Percentiles rank a stretch among this genome's conserved stretches.
phyloP scores from a whole-genome alignment of 2,113 vertebrate species.

The Protobothrops flavoviridis region DNA sequence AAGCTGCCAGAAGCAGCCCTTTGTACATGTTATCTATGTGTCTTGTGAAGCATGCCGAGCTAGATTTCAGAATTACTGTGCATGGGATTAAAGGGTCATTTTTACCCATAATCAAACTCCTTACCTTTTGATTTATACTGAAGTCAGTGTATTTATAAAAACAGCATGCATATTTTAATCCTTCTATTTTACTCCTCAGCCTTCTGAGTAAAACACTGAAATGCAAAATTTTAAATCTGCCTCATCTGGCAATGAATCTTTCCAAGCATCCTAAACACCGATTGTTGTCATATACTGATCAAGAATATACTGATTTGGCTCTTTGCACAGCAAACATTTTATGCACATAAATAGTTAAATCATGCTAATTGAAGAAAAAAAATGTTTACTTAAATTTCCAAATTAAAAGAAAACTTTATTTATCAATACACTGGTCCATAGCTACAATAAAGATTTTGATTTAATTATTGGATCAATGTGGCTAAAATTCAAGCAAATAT shows the following conservation, averaged over 20 bases:
- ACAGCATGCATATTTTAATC: background rate
- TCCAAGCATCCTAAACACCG: background rate
- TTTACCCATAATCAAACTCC: background rate
- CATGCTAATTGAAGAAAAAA: background rate
- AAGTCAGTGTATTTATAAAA: background rate
- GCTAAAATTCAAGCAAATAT: background rate
- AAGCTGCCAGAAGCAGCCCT: background rate
- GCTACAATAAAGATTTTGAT: background rate
- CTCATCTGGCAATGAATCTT: fast-evolving
- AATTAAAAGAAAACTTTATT: background rate
- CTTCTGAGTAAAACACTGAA: background rate
- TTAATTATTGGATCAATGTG: background rate
- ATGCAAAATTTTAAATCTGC: background rate
- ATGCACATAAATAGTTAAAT: background rate
- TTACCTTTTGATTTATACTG: fast-evolving
- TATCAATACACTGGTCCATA: background rate
- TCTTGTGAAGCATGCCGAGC: background rate
- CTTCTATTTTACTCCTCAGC: background rate
- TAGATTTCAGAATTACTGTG: conserved; percentile 3
- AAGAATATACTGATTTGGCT: background rate
- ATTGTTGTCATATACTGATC: background rate
- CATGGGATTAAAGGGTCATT: fast-evolving
- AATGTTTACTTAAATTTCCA: background rate
- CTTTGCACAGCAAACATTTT: background rate
- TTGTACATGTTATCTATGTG: background rate